These are phyloP conservation scores for Microcaecilia unicolor DNA, from an alignment of 2,797 vertebrate genomes.

Conservation along the genomic window DNA sequence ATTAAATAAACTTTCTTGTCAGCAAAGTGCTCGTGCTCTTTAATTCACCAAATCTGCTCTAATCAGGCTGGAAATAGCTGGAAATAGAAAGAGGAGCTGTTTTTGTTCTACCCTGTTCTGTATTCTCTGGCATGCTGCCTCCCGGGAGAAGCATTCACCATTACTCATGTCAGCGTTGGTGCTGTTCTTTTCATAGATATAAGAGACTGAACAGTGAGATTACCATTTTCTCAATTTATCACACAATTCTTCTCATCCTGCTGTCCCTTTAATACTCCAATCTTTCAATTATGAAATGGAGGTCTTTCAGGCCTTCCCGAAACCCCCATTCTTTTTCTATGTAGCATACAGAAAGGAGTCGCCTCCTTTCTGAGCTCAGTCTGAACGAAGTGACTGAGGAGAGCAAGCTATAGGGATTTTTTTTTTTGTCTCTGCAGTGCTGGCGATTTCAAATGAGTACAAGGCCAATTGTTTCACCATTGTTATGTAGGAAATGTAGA, in stretches of 20 bases:
- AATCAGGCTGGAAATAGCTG: constrained; percentile 12
- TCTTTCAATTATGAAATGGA: constrained; percentile 49
- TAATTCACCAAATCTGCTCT: constrained; percentile 36
- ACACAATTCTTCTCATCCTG: constrained; percentile 40
- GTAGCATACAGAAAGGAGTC: no score
- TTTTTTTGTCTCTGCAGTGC: no score
- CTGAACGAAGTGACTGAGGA: no score
- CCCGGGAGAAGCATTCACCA: constrained; percentile 20
- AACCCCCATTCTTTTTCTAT: constrained; percentile 37
- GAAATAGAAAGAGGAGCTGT: no score
- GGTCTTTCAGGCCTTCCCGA: constrained; percentile 38
- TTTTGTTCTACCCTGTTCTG: constrained; percentile 10
- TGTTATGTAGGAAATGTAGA: no score
- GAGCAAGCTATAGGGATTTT: no score
- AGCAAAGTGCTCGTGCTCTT: neutral
- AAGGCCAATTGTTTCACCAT: no score
- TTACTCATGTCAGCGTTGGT: constrained; percentile 28
- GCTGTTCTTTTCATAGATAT: constrained; percentile 40
- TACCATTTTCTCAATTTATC: constrained; percentile 51
- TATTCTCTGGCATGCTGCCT: constrained; percentile 25
- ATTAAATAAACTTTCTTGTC: constrained; percentile 17
- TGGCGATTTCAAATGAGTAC: no score
- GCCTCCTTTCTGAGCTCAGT: neutral
- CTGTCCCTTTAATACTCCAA: constrained; percentile 46
- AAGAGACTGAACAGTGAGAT: constrained; percentile 48